These are phyloP conservation scores for Apomyelois bistriatella DNA, from an alignment of 2,888 invertebrate species.

Conservation along the genomic window DNA sequence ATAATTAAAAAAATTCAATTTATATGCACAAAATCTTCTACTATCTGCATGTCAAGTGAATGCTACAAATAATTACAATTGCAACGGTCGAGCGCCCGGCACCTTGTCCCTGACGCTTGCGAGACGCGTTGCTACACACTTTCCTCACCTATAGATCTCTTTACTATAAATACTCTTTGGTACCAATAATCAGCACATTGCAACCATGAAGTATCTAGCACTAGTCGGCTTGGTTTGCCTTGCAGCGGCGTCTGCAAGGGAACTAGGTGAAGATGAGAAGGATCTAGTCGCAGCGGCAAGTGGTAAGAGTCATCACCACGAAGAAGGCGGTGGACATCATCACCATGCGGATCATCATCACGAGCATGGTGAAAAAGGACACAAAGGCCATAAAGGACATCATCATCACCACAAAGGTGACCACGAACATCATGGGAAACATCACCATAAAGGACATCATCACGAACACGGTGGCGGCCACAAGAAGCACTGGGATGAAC, in stretches of 20 bases:
- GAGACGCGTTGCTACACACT: constrained; percentile 53
- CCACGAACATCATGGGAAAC: constrained; percentile 65
- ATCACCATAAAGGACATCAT: constrained; percentile 66
- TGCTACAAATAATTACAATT: constrained; percentile 27
- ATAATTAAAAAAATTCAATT: background rate
- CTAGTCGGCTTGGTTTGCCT: constrained; percentile 62
- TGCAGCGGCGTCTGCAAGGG: constrained; percentile 58
- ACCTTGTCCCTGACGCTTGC: constrained; percentile 51
- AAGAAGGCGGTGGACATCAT: constrained; percentile 65
- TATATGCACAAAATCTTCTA: background rate
- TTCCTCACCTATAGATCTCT: constrained; percentile 53
- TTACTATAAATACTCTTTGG: constrained; percentile 64
- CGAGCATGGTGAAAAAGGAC: constrained; percentile 63
- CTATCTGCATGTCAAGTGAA: constrained; percentile 22
- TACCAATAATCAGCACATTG: constrained; percentile 40
- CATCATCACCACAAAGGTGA: constrained; percentile 73
- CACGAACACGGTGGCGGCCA: constrained; percentile 67
- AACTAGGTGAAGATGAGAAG: constrained; percentile 57
- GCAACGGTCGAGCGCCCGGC: constrained; percentile 58
- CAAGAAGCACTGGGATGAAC: constrained; percentile 67
- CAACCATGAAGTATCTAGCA: constrained; percentile 64
- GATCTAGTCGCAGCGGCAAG: constrained; percentile 69
- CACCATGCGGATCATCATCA: constrained; percentile 69
- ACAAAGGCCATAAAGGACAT: constrained; percentile 71
- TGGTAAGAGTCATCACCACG: constrained; percentile 55